Conservation (phyloP, 1,140 invertebrate species). For the Vollenhovia emeryi region DNA sequence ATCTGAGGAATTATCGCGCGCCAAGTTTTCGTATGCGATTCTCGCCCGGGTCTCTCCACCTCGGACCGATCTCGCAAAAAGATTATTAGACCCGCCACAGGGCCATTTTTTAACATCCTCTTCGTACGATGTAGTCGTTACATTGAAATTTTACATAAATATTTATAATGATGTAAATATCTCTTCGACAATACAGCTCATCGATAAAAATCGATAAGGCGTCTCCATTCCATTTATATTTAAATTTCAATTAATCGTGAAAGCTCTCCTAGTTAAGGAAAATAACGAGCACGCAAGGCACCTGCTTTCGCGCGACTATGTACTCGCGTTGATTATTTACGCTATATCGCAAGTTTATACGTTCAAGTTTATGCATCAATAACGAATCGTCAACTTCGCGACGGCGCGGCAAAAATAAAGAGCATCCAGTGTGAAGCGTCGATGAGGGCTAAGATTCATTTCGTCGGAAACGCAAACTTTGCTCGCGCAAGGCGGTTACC, state of each 20-base stretch:
- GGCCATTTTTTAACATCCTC: not conserved
- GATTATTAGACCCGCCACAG: not conserved
- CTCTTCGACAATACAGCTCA: not conserved
- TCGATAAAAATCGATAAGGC: not conserved
- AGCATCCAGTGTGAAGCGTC: not conserved
- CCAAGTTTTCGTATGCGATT: not conserved
- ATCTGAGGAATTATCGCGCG: slow-evolving; percentile 17
- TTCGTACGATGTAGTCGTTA: not conserved
- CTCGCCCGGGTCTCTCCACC: not conserved
- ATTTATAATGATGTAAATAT: slow-evolving; percentile 24
- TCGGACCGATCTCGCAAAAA: not conserved
- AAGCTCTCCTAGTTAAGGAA: not conserved
- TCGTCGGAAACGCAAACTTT: slow-evolving; percentile 38
- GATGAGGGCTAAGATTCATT: slow-evolving; percentile 11
- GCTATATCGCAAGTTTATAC: not conserved
- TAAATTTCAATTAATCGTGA: slow-evolving; percentile 1
- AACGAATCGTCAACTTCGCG: slow-evolving; percentile 17
- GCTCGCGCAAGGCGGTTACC: not conserved
- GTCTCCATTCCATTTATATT: not conserved
- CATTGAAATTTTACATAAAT: slow-evolving; percentile 9
- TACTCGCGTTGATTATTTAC: not conserved
- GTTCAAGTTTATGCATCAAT: slow-evolving; percentile 43
- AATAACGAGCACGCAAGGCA: not conserved
- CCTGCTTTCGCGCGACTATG: not conserved
- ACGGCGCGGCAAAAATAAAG: slow-evolving; percentile 17